Conservation (phyloP, 2,797 vertebrate species). For the Onychomys arenicola region DNA sequence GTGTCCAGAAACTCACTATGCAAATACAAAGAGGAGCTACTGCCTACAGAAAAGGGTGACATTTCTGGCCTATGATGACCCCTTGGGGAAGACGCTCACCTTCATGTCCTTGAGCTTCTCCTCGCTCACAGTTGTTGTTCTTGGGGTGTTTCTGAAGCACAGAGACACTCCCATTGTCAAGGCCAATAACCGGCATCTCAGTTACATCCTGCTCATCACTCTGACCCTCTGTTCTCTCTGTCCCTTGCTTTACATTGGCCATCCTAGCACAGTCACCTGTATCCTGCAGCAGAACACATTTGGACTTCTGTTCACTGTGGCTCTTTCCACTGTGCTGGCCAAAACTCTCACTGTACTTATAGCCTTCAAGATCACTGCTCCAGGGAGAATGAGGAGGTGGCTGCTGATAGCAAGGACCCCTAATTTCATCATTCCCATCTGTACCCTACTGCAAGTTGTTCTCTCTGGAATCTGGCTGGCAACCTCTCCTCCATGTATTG, state of each 20-base stretch:
- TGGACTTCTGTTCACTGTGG: background rate
- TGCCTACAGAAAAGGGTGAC: background rate
- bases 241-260: background rate
- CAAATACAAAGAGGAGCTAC: background rate
- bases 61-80: background rate
- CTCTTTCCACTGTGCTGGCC: background rate
- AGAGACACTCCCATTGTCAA: background rate
- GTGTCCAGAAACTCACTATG: background rate
- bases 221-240: background rate
- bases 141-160: background rate
- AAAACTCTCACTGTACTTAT: background rate
- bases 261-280: background rate
- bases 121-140: background rate
- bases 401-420: background rate
- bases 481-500: too few species aligned
- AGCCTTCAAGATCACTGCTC: background rate
- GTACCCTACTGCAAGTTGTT: background rate
- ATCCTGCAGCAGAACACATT: background rate
- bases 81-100: background rate
- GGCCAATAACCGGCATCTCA: background rate
- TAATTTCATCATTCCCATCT: background rate
- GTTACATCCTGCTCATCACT: background rate
- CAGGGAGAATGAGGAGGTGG: background rate
- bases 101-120: background rate
- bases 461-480: background rate